These are phyloP conservation scores for Chaitophorus viminalis DNA, from an alignment of 2,888 invertebrate species.

Conservation along the genomic window DNA sequence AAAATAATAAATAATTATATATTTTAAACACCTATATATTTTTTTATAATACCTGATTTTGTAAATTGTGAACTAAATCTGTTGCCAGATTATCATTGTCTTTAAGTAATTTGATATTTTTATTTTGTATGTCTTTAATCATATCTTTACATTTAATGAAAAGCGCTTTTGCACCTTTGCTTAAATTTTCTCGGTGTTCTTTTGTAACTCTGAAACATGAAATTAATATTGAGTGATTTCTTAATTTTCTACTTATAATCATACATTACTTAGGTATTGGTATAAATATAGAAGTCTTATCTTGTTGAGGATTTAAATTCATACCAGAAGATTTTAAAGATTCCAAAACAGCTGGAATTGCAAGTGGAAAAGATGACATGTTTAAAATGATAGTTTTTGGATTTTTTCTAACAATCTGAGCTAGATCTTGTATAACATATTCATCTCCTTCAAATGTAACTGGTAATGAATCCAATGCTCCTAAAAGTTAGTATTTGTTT, in stretches of 20 bases:
- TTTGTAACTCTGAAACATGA: conserved; percentile 78
- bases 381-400: conserved; percentile 88
- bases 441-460: conserved; percentile 82
- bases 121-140: conserved; percentile 80
- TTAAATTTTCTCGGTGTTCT: conserved; percentile 88
- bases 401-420: conserved; percentile 86
- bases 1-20: background rate
- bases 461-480: conserved; percentile 81
- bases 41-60: conserved; percentile 70
- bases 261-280: conserved; percentile 83
- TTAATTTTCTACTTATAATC: background rate
- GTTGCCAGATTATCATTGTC: conserved; percentile 75
- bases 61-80: conserved; percentile 76
- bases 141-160: conserved; percentile 82
- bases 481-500: conserved; percentile 66
- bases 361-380: conserved; percentile 85
- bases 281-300: conserved; percentile 88
- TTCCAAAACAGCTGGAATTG: conserved; percentile 80
- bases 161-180: conserved; percentile 86
- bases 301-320: conserved; percentile 94
- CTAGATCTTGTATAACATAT: conserved; percentile 87
- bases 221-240: background rate
- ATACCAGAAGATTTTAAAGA: conserved; percentile 84
- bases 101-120: conserved; percentile 75
- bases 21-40: background rate